Evolutionary conservation across 2,888 invertebrate species (phyloP).

Genomic region (Scaptodrosophila latifasciaeformis): DNA sequence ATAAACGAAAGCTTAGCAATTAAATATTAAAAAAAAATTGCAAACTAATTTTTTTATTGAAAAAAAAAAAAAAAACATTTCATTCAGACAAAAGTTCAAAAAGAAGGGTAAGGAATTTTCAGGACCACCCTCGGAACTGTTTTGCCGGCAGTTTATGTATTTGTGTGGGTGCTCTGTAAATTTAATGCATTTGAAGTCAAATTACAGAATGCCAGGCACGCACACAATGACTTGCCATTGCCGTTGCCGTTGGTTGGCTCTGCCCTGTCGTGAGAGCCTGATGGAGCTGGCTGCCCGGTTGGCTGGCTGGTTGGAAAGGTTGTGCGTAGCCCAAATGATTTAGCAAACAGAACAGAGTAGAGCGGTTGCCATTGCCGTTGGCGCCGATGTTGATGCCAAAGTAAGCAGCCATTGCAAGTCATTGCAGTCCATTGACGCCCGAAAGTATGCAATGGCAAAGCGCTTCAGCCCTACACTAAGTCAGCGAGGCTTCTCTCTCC

Average conservation of each 20-base stretch:
- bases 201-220: constrained; percentile 62
- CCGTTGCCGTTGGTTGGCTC: constrained; percentile 10
- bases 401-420: constrained; percentile 25
- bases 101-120: too few species aligned
- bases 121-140: too few species aligned
- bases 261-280: too few species aligned
- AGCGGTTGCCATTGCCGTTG: too few species aligned
- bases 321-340: constrained; percentile 42
- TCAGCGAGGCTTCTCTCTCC: neutral
- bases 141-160: neutral
- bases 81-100: too few species aligned
- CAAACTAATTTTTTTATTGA: too few species aligned
- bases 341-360: constrained; percentile 34
- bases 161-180: constrained; percentile 39
- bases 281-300: too few species aligned
- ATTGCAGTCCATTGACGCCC: constrained; percentile 65
- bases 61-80: too few species aligned
- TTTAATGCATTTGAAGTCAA: constrained; percentile 67
- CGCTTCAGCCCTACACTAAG: constrained; percentile 16
- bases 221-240: constrained; percentile 53
- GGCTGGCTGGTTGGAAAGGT: too few species aligned
- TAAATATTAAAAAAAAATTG: too few species aligned
- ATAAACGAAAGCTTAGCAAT: too few species aligned
- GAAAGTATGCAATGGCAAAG: constrained; percentile 54
- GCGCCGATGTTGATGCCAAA: too few species aligned